Evolutionary conservation across 1,140 invertebrate genomes (phyloP).

Genomic region (Periplaneta americana): DNA sequence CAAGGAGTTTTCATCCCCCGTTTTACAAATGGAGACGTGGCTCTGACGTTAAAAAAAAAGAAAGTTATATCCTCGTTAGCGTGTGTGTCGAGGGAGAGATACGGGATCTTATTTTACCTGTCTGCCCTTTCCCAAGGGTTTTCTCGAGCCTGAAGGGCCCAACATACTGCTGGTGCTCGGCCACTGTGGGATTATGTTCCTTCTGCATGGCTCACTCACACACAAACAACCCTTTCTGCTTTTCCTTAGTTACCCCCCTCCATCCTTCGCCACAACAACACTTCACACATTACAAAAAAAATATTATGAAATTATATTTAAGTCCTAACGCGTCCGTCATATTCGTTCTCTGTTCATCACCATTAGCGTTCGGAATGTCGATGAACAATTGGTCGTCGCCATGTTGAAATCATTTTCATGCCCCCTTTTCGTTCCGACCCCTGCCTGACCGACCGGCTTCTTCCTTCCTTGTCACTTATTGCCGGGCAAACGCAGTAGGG

Average conservation of each 20-base stretch:
- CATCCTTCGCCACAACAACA: not conserved
- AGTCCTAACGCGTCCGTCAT: not conserved
- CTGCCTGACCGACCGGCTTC: not conserved
- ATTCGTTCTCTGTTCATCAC: not conserved
- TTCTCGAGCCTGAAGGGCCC: slow-evolving; percentile 98
- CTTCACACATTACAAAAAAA: not conserved
- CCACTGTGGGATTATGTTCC: slow-evolving; percentile 40
- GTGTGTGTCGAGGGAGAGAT: not conserved
- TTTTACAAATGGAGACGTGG: not conserved
- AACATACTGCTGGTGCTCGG: slow-evolving; percentile 87
- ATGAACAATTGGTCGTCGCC: not conserved
- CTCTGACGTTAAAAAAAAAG: not conserved
- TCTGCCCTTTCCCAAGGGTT: slow-evolving; percentile 98
- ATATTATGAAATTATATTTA: not conserved
- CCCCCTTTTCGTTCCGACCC: not conserved
- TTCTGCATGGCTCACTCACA: slow-evolving; percentile 37
- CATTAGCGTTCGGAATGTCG: not conserved
- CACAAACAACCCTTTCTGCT: not conserved
- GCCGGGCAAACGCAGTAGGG: not conserved
- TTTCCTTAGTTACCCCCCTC: not conserved
- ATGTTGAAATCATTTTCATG: not conserved
- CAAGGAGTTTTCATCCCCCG: not conserved
- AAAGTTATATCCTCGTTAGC: not conserved
- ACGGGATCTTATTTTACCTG: slow-evolving; percentile 62
- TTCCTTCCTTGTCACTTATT: not conserved